Evolutionary conservation across 2,797 vertebrate species (phyloP), one percentile per base, ranked within the genome.

Genomic region (Pelochelys cantorii): DNA sequence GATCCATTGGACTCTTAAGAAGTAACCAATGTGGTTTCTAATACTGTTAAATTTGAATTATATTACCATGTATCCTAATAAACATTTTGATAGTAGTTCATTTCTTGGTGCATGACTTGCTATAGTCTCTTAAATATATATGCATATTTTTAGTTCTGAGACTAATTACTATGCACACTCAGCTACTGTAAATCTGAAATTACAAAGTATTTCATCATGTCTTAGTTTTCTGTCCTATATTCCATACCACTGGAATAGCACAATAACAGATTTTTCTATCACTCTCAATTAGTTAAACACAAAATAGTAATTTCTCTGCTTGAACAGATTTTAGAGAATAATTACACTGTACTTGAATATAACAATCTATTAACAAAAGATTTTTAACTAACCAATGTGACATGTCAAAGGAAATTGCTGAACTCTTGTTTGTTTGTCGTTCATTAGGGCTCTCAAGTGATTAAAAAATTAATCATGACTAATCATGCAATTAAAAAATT

Each of bases 251-350:
- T 83, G 84, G 81, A 91, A 79, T 92, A 88, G 54, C 52, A 95
- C n/a, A 94, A 84, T 79, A 74, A 31, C 22, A n/a, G 34, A 3
- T 29, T 86, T 89, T 79, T 27, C 34, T 62, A 71, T 59, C 3
- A 74, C 79, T 95, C 78, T 93, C 55, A 53, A 60, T 81, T 80
- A 95, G 37, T 83, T 84, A 85, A 56, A 48, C 57, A 94, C 96
- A 85, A 88, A 96, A 93, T 59, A 91, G 31, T 85, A 83, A 93
- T 88, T 93, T 87, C 22, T 90, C 65, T 95, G 86, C 89, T 95
- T 95, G 92, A 93, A 37, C 20, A 56, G 48, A 84, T 85, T 86
- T 42, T 91, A 92, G 71, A 94, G 93, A 95, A 83, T 48, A 95
- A 93, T 95, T 89, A 68, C 59, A 80, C 54, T 85, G 3, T 80